A percentile compares a stretch with the other conserved stretches of the same genome.
Conservation (phyloP, 2,888 invertebrate species). For the Xylota segnis region DNA sequence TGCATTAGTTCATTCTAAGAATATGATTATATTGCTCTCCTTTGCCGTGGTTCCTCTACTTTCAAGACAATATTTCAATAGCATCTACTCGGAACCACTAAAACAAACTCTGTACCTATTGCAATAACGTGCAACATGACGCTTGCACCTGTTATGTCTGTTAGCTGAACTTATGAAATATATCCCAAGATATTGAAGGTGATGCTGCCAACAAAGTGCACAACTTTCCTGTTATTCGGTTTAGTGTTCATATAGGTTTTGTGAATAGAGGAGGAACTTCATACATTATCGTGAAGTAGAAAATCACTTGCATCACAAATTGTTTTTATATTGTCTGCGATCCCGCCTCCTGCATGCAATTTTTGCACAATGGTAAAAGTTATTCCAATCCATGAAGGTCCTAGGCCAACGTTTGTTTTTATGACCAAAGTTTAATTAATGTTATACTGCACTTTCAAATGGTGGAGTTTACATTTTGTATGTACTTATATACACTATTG, state of each 20-base stretch:
- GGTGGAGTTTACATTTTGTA: neutral
- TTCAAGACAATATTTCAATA: neutral
- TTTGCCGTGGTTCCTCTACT: neutral
- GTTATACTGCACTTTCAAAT: slow-evolving; percentile 1
- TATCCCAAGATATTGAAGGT: slow-evolving; percentile 57
- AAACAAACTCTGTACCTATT: slow-evolving; percentile 28
- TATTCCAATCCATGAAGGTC: slow-evolving; percentile 20
- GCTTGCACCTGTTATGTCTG: slow-evolving; percentile 63
- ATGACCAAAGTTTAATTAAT: slow-evolving; percentile 58
- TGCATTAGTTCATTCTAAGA: neutral
- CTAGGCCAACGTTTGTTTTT: slow-evolving; percentile 8
- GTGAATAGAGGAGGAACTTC: slow-evolving; percentile 34
- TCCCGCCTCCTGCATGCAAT: slow-evolving; percentile 7
- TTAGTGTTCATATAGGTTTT: slow-evolving; percentile 19
- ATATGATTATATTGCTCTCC: neutral
- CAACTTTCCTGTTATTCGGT: slow-evolving; percentile 9
- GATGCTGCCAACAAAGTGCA: slow-evolving; percentile 28
- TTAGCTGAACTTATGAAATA: slow-evolving; percentile 58
- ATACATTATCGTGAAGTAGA: slow-evolving; percentile 35
- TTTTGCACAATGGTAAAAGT: slow-evolving; percentile 43
- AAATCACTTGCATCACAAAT: slow-evolving; percentile 22
- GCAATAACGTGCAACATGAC: slow-evolving; percentile 53
- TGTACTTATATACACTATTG: neutral
- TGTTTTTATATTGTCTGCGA: slow-evolving; percentile 30
- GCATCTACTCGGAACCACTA: slow-evolving; percentile 1